Evolutionary conservation across 2,888 invertebrate genomes (phyloP), one percentile per base, ranked within the genome.

Genomic region (Sclerodermus sp.): DNA sequence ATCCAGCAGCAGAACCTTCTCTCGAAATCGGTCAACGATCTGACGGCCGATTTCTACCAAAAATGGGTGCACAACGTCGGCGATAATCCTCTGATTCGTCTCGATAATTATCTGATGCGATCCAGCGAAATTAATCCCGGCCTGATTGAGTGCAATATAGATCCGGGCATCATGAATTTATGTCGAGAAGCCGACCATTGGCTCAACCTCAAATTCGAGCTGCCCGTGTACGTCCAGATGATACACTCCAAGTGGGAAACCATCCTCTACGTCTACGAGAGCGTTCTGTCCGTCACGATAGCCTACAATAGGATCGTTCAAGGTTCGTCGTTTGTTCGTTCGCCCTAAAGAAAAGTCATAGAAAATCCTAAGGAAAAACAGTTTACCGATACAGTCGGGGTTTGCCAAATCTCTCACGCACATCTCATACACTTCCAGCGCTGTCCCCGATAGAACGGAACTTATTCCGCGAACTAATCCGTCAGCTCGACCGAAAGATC

Each of bases 221-320:
- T 91, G 51, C 91, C 93, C 0, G 76, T 83, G 0, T 82, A 87
- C 51, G 83, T 90, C 0, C 84, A 82, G 51, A 82, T 84, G 66
- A 82, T 91, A 0, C 87, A 84, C 68, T 72, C 66, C 44, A 87
- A 85, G 62, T 82, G 83, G 57, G 82, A 82, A 17, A 82, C 78
- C 0, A 72, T 88, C 5, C 81, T 81, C 51, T 84, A 84, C 51
- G 83, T 89, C 0, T 88, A 85, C 60, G 88, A 90, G 62, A 87
- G 85, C 61, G 88, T 91, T 0, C 64, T 89, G 17, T 83, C 85
- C 0, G 87, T 92, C 0, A 87, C 88, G 1, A 81, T 87, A 40
- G 87, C 88, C 29, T 91, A 91, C 74, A 92, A 92, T 75, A 85
- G 87, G 68, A 90, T 93, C 39, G 76, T 93, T 38, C 83, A 80